These are phyloP conservation scores for Triplophysa yarkandensis DNA, from an alignment of 2,797 vertebrate genomes.

Conservation along the genomic window DNA sequence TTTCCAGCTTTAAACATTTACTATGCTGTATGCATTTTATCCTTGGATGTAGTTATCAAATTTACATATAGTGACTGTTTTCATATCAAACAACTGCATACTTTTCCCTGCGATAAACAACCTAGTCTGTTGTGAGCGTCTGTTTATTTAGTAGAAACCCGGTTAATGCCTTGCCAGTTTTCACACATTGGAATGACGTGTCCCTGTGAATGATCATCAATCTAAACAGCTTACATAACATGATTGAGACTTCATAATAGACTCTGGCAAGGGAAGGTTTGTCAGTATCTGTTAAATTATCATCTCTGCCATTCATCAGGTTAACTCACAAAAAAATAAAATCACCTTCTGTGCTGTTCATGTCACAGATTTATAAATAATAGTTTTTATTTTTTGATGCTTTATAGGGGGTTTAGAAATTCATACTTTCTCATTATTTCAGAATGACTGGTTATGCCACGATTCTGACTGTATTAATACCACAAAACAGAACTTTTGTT, in stretches of 20 bases:
- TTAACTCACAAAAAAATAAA: neutral
- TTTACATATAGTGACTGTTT: neutral
- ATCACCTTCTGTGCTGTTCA: neutral
- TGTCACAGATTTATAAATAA: neutral
- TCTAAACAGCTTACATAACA: constrained; percentile 16
- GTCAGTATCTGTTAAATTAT: constrained; percentile 6
- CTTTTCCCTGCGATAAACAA: constrained; percentile 6
- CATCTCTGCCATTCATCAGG: constrained; percentile 15
- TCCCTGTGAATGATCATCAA: constrained; percentile 20
- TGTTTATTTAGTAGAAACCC: constrained; percentile 8
- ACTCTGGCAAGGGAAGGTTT: neutral
- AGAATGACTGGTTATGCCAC: too few species aligned
- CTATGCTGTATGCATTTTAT: constrained; percentile 1
- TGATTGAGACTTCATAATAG: constrained; percentile 35
- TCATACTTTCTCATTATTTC: too few species aligned
- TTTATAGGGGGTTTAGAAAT: too few species aligned
- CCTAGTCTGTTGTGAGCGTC: constrained; percentile 5
- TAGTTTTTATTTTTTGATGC: too few species aligned
- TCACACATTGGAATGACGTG: neutral
- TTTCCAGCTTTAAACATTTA: too few species aligned
- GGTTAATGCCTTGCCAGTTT: constrained; percentile 5
- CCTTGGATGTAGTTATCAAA: too few species aligned
- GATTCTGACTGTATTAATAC: too few species aligned
- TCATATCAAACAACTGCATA: neutral
- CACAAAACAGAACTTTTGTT: too few species aligned